Conservation (phyloP, 1,140 invertebrate genomes). For the Holotrichia oblita region DNA sequence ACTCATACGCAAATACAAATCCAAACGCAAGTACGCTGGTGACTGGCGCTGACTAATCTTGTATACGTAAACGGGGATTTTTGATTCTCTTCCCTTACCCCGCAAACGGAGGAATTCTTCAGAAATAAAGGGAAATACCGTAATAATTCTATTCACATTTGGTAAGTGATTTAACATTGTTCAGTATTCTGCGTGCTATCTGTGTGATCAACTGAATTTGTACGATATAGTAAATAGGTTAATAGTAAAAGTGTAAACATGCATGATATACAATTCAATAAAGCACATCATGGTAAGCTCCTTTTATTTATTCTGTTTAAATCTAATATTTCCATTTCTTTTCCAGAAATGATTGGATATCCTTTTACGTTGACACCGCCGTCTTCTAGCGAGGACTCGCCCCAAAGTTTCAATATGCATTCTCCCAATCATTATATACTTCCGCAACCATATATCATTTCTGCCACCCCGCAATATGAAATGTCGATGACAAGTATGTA, state of each 20-base stretch:
- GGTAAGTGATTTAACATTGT: slow-evolving; percentile 9
- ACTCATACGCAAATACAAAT: neutral
- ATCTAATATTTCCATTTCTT: neutral
- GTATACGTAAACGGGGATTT: slow-evolving; percentile 32
- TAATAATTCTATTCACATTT: neutral
- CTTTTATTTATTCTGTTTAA: slow-evolving; percentile 19
- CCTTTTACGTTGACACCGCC: slow-evolving; percentile 53
- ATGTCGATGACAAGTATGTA: slow-evolving; percentile 34
- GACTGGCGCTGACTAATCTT: neutral
- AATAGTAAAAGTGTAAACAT: slow-evolving; percentile 28
- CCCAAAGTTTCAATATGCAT: slow-evolving; percentile 47
- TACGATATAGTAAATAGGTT: neutral
- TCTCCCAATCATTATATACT: slow-evolving; percentile 47
- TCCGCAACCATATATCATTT: slow-evolving; percentile 26
- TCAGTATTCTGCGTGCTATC: neutral
- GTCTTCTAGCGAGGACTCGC: slow-evolving; percentile 54
- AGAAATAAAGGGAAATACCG: slow-evolving; percentile 33
- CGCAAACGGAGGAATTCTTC: neutral
- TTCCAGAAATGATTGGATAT: slow-evolving; percentile 52
- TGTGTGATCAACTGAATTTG: neutral
- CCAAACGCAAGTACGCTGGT: too few species aligned
- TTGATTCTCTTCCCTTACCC: slow-evolving; percentile 11
- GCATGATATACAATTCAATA: slow-evolving; percentile 10
- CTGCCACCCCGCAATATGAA: slow-evolving; percentile 21
- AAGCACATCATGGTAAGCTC: neutral